phyloP scores from a whole-genome alignment of 2,113 vertebrate genomes.

The Pteropus alecto region DNA sequence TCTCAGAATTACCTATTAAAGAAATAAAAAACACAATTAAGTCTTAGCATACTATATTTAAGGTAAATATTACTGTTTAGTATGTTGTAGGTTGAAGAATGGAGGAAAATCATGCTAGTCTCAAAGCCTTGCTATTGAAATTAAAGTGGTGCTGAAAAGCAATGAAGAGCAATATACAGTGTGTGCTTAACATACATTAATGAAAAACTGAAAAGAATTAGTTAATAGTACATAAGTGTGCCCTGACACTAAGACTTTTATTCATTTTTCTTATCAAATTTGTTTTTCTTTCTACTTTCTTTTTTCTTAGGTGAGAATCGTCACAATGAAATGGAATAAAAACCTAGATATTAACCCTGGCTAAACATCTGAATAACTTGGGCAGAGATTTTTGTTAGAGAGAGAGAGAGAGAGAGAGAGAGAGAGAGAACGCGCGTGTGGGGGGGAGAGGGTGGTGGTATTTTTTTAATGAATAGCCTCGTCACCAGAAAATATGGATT shows the following conservation, averaged over 20 bases:
- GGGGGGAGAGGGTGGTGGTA: not conserved
- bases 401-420: no score
- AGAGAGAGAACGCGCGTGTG: no score
- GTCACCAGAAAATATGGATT: not conserved
- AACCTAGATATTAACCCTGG: not conserved
- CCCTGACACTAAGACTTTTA: not conserved
- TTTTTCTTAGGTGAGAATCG: not conserved
- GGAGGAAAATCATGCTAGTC: not conserved
- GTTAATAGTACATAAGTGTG: not conserved
- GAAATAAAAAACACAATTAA: not conserved
- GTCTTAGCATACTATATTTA: not conserved
- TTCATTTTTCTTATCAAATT: not conserved
- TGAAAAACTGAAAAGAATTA: not conserved
- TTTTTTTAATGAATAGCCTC: not conserved
- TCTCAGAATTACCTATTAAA: not conserved
- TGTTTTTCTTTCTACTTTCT: not conserved
- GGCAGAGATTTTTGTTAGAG: not conserved
- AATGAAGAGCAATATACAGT: not conserved
- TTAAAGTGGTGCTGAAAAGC: not conserved
- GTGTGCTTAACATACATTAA: not conserved
- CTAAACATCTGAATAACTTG: not conserved
- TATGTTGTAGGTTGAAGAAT: not conserved
- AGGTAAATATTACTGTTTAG: not conserved
- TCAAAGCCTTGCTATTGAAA: not conserved
- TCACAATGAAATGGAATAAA: not conserved